Conservation (phyloP, 2,888 invertebrate genomes). For the Eupelmus urozonus region DNA sequence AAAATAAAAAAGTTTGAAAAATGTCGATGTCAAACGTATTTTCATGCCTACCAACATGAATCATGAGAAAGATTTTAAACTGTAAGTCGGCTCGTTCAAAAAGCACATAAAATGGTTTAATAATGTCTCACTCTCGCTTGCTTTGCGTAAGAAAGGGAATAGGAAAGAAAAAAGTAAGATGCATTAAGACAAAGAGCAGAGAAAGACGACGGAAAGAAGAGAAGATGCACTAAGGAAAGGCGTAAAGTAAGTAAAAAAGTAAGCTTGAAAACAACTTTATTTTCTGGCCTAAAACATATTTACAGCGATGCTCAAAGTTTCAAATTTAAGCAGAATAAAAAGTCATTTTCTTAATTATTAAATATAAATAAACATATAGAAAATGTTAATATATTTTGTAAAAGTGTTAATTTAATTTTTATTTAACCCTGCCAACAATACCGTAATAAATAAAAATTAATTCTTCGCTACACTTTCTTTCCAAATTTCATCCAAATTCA, state of each 20-base stretch:
- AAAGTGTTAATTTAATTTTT: too few species aligned
- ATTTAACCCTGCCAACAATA: too few species aligned
- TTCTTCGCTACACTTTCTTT: too few species aligned
- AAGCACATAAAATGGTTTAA: conserved; percentile 30
- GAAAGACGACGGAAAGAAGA: conserved; percentile 13
- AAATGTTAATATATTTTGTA: too few species aligned
- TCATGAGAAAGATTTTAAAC: conserved; percentile 24
- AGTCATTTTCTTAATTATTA: too few species aligned
- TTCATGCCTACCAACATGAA: not conserved
- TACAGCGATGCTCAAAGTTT: too few species aligned
- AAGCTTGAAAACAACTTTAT: too few species aligned
- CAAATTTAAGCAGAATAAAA: too few species aligned
- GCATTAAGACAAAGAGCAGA: conserved; percentile 17
- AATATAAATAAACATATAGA: too few species aligned
- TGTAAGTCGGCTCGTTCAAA: not conserved
- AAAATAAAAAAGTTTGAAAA: not conserved
- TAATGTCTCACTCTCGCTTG: conserved; percentile 24
- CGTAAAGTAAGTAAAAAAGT: conserved; percentile 3
- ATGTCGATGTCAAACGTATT: conserved; percentile 4
- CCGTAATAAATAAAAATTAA: too few species aligned
- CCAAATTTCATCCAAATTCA: too few species aligned
- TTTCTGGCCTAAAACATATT: too few species aligned
- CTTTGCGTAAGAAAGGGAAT: not conserved
- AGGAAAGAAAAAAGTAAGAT: conserved; percentile 12
- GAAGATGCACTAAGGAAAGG: not conserved